Evolutionary conservation across 2,113 vertebrate species (phyloP).

Genomic region (human (Homo sapiens)): DNA sequence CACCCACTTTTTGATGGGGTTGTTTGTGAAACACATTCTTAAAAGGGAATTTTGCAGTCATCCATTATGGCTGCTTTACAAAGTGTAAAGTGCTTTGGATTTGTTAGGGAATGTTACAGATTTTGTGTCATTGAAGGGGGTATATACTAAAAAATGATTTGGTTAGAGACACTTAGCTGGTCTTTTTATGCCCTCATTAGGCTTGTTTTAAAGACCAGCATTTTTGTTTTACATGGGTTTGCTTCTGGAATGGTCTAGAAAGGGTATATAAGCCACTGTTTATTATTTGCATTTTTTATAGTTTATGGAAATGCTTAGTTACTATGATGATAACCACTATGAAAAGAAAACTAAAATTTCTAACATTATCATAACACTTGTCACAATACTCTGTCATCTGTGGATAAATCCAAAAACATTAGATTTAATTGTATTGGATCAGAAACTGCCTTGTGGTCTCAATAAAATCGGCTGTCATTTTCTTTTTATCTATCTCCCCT

Average conservation of each 20-base stretch:
- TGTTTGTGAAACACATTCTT: neutral
- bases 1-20: too few relatives aligned
- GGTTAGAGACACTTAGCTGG: neutral
- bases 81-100: neutral
- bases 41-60: neutral
- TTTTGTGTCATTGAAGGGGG: neutral
- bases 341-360: slow-evolving; percentile 24
- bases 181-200: neutral
- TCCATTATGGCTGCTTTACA: neutral
- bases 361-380: neutral
- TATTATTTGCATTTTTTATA: neutral
- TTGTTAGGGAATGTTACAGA: neutral
- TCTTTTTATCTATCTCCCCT: neutral
- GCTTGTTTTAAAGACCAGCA: neutral
- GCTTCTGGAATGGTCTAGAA: neutral
- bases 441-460: neutral
- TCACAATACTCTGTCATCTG: neutral
- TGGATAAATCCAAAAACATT: neutral
- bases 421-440: neutral
- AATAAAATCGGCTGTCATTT: neutral
- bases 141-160: neutral
- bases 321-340: neutral
- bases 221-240: neutral
- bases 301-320: neutral
- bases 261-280: neutral